Base-by-base conservation (phyloP, 2,888 invertebrate species). In the Heterodera filipjevi region DNA sequence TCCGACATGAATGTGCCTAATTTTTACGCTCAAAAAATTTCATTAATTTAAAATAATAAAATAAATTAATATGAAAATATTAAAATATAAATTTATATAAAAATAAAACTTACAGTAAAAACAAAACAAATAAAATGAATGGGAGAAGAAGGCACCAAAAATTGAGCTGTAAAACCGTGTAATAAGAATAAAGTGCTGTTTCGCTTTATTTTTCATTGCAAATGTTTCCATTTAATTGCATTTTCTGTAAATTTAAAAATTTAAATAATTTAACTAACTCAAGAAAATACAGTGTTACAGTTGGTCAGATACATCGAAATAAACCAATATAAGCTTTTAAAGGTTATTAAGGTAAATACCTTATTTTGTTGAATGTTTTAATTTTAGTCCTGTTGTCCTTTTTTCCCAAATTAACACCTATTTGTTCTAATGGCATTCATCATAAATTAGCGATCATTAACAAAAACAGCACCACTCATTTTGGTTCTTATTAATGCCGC, bases 141-240 rank as follows among this genome's bases (percentile, higher is more conserved):
- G 59, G 19, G 49, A 49, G 27, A 59, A 59, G n/a, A 30, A 5
- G 27, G 27, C 6, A n/a, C n/a, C 59, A 59, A 59, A 27, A 59
- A 59, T 10, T 27, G 59, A 59, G 59, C n/a, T 59, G 59, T 27
- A 27, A 8, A n/a, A 59, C 27, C 53, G 53, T 14, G 53, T 22
- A 53, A 39, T 12, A 39, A 39, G 12, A 39, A 0, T 12, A 39
- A 59, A 59, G n/a, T n/a, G n/a, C 22, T 27, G 27, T n/a, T 59
- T 59, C 59, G 53, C 53, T 22, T 53, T 53, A 53, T 59, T 59
- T 59, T 59, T n/a, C 59, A 59, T 59, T n/a, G n/a, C 8, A 59
- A 10, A 10, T 27, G 59, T 22, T n/a, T 22, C n/a, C 59, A 59
- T 59, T 59, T 27, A 59, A 59, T 59, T 59, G 59, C 59, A 59